phyloP scores from a whole-genome alignment of 1,140 invertebrate genomes.

The Ceratina australensis region DNA sequence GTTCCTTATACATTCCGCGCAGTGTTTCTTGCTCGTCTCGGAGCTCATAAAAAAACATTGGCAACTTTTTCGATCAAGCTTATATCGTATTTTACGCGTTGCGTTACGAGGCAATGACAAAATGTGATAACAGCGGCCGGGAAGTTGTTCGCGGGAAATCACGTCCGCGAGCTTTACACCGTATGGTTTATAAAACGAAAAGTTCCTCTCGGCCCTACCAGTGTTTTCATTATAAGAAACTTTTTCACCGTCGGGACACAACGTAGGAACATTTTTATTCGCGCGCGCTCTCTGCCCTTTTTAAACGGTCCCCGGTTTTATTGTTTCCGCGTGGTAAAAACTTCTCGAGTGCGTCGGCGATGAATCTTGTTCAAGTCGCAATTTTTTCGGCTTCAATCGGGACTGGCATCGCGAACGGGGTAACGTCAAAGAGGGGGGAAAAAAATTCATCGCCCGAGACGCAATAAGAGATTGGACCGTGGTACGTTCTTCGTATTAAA shows the following conservation, averaged over 20 bases:
- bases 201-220: not conserved
- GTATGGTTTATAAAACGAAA: conserved; percentile 6
- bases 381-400: no score
- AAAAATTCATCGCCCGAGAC: no score
- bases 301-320: no score
- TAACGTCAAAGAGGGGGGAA: no score
- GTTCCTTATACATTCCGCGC: not conserved
- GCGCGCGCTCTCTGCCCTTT: no score
- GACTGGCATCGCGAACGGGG: no score
- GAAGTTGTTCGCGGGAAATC: conserved; percentile 19
- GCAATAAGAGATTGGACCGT: no score
- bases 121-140: conserved; percentile 12
- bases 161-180: conserved; percentile 14
- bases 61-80: conserved; percentile 47
- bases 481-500: not conserved
- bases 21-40: not conserved
- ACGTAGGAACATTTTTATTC: no score
- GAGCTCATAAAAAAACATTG: conserved; percentile 12
- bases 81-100: conserved; percentile 35
- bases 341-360: not conserved
- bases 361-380: not conserved
- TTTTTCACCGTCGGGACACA: no score
- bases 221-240: no score
- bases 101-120: conserved; percentile 28
- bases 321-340: no score